Evolutionary conservation across 2,888 invertebrate species (phyloP), one percentile per base, ranked within the genome.

Genomic region (Melitaea athalia): DNA sequence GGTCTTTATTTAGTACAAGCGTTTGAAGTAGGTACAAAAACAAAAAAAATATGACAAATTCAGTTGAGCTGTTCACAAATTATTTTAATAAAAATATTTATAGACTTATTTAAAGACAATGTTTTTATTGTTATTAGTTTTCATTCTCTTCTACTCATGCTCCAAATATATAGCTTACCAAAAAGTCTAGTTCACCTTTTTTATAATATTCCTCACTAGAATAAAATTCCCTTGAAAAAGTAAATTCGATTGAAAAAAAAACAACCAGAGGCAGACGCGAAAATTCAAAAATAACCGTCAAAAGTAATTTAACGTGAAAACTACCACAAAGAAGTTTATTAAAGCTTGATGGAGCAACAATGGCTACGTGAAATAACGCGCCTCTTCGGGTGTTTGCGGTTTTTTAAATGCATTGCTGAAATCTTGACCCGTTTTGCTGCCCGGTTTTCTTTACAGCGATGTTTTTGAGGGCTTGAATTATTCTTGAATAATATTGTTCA

Each of bases 291-390:
- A 50, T 42, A 59, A 65, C 42, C 15, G 65, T 53, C 53, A 65
- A 69, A 70, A 68, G 68, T 71, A 72, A 74, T 74, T 74, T 64
- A 47, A 53, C 52, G 49, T 68, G 55, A 74, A 74, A 67, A 66
- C 69, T 70, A 57, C 64, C 63, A 57, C 57, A 67, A 70, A 69
- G 24, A 60, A 65, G 67, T 68, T 70, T 71, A 70, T 71, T 74
- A 70, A 67, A 63, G 47, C 60, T 63, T 59, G 61, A 64, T 69
- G 64, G 61, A 59, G 66, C 52, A 63, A 71, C 71, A 69, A 71
- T 61, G 59, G 47, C 42, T 38, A 24, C 11, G 14, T 42, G 66
- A 43, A 64, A 63, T 31, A 68, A 43, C 63, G 31, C 17, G 59
- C 50, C 57, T 24, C 38, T 50, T 24, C 53, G 31, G 60, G 38